phyloP scores from a whole-genome alignment of 23 tunicate genomes.

The Trididemnum clinides region DNA sequence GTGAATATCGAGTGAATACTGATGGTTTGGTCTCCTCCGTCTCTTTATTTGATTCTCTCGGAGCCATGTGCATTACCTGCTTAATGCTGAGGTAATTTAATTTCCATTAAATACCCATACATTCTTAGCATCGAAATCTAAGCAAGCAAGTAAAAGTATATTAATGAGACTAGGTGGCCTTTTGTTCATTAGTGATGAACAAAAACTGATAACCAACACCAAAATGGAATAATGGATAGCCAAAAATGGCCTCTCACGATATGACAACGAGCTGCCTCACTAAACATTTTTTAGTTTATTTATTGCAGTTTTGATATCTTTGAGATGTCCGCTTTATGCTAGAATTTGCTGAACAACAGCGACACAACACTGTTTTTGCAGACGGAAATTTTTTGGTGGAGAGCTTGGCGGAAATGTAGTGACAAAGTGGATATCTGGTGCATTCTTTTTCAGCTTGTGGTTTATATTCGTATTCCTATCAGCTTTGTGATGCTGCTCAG shows the following conservation, averaged over 20 bases:
- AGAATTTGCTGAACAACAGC: neutral
- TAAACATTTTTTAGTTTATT: neutral
- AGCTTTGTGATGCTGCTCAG: neutral
- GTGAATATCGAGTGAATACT: conserved; percentile 39
- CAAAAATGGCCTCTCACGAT: no score
- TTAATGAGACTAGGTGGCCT: no score
- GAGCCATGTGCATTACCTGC: conserved; percentile 37
- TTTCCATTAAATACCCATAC: no score
- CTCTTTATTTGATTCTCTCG: conserved; percentile 50
- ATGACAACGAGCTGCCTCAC: neutral
- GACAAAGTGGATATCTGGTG: conserved; percentile 39
- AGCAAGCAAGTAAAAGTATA: no score
- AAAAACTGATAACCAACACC: no score
- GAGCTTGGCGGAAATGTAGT: conserved; percentile 53
- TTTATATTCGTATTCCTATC: conserved; percentile 10
- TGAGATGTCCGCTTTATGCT: no score
- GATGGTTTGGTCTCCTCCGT: conserved; percentile 45
- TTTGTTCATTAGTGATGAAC: no score
- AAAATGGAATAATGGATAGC: no score
- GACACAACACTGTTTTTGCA: no score
- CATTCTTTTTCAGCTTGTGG: conserved; percentile 41
- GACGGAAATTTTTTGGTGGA: conserved; percentile 57
- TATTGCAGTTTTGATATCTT: no score
- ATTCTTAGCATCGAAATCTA: no score
- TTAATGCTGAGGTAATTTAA: conserved; percentile 38